phyloP scores from a whole-genome alignment of 2,888 invertebrate genomes.

The Trissolcus japonicus region DNA sequence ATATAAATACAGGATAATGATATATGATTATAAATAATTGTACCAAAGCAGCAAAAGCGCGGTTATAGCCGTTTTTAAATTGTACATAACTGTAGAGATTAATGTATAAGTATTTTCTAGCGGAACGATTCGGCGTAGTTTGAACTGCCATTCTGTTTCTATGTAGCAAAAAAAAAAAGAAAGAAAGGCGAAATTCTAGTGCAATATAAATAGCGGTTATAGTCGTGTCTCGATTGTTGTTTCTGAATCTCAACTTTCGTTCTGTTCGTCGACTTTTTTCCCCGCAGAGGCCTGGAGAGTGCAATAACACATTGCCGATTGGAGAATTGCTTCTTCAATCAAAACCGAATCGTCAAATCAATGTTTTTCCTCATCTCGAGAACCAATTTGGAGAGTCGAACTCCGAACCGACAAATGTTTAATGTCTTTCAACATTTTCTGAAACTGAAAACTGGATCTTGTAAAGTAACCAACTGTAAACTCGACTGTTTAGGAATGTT shows the following conservation, averaged over 20 bases:
- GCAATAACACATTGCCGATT: conserved; percentile 19
- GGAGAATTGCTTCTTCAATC: too few relatives aligned
- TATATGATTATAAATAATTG: conserved; percentile 55
- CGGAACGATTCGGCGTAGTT: conserved; percentile 61
- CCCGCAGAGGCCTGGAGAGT: conserved; percentile 7
- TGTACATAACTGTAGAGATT: conserved; percentile 71
- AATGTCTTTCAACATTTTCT: too few relatives aligned
- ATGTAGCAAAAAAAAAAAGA: conserved; percentile 61
- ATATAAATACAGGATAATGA: conserved; percentile 50
- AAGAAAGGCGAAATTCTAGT: conserved; percentile 66
- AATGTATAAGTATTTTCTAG: conserved; percentile 72
- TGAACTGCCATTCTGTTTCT: conserved; percentile 65
- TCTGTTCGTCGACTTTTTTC: conserved; percentile 10
- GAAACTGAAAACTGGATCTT: too few relatives aligned
- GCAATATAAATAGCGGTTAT: conserved; percentile 71
- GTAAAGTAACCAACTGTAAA: too few relatives aligned
- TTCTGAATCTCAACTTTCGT: conserved; percentile 39
- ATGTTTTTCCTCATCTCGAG: too few relatives aligned
- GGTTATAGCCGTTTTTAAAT: conserved; percentile 69
- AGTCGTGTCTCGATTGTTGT: conserved; percentile 63
- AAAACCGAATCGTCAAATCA: too few relatives aligned
- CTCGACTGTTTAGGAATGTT: conserved; percentile 2
- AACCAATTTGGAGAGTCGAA: too few relatives aligned
- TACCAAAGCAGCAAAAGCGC: conserved; percentile 56
- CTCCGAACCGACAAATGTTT: too few relatives aligned